Evolutionary conservation across 2,888 invertebrate genomes (phyloP), one percentile per base, ranked within the genome.

Genomic region (Ormyrus thymus): DNA sequence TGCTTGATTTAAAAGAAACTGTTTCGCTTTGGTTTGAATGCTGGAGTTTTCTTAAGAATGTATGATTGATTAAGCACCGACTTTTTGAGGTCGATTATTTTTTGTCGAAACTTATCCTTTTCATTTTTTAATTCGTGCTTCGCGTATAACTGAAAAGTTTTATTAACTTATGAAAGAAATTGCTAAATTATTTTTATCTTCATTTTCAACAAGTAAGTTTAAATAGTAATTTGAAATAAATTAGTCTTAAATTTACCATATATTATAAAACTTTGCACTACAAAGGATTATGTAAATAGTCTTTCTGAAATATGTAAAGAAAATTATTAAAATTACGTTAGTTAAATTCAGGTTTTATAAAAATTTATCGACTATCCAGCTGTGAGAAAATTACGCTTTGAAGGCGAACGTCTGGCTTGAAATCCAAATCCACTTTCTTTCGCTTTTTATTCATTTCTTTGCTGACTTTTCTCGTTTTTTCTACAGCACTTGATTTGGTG

Each of bases 321-420:
- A 29, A 3, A 29, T 2, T 29, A 29, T 29, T 3, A 29, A 29
- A 29, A 29, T 29, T 29, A 3, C 29, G 2, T 29, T 3, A 29
- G 29, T 4, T 29, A 4, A 68, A 61, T 48, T 68, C 62, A 45
- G 62, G 15, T 13, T 64, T 68, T 71, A 64, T 70, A 66, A 51
- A 77, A 50, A 71, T 65, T 65, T 69, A 69, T 65, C 65, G 45
- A 51, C 46, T 45, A 29, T 11, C 13, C 10, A 43, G 48, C 43
- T 13, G 50, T 9, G 11, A 43, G 56, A 55, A 76, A 70, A 76
- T 76, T 62, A 69, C 43, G 53, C 48, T 70, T 55, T 61, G 48
- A 68, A 75, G 46, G 10, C 46, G 43, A 61, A 43, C 43, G 58
- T 51, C 59, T 29, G 68, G 68, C 59, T 10, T 15, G 48, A 59